These are phyloP conservation scores for Hemaris fuciformis DNA, from an alignment of 2,888 invertebrate species.

Conservation along the genomic window DNA sequence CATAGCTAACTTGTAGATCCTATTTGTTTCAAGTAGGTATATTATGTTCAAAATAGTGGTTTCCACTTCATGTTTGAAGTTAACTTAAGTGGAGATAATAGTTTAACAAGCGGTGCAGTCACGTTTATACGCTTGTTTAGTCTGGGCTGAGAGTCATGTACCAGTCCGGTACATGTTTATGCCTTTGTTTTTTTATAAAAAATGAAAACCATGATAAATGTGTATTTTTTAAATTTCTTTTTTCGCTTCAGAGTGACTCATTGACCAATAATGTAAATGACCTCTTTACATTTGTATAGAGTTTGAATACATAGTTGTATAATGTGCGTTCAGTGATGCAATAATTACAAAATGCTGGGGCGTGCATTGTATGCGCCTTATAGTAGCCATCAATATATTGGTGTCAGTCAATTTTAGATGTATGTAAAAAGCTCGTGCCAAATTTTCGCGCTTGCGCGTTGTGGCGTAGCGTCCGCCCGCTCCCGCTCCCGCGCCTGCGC, in stretches of 20 bases:
- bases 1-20: too few species aligned
- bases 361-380: conserved; percentile 29
- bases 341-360: conserved; percentile 15
- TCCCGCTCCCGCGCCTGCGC: conserved; percentile 43
- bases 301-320: not conserved
- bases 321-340: conserved; percentile 26
- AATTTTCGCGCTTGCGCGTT: conserved; percentile 48
- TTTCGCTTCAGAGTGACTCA: not conserved
- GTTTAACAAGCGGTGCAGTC: not conserved
- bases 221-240: not conserved
- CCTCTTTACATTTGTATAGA: not conserved
- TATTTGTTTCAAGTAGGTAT: not conserved
- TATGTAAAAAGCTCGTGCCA: conserved; percentile 58
- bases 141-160: not conserved
- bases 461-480: conserved; percentile 35
- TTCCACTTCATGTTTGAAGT: not conserved
- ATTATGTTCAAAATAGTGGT: not conserved
- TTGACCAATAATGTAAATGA: not conserved
- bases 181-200: too few species aligned
- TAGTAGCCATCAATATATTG: conserved; percentile 38
- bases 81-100: not conserved
- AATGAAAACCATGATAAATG: not conserved
- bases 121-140: not conserved
- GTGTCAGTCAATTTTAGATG: conserved; percentile 60
- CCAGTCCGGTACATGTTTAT: not conserved